Base-by-base conservation (phyloP, 2,113 vertebrate genomes). In the Phaetusa simplex region DNA sequence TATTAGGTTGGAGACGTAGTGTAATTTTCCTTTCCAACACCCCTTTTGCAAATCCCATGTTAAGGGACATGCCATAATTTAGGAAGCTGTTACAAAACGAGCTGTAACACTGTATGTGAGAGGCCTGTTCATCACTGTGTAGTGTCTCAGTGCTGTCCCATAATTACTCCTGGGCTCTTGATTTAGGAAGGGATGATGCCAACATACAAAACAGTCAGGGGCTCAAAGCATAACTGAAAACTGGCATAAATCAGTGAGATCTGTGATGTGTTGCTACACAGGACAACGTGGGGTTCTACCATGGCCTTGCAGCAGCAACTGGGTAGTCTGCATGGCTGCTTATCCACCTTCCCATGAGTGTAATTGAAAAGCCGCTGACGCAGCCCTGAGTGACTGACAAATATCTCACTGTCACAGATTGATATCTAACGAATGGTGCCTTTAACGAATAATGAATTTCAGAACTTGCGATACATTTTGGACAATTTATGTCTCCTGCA, bases 271-370 rank as follows among this genome's bases (percentile, higher is more conserved):
- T 32, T 4, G 2, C 42, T 56, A 14, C 23, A 18, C 20, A 40
- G 34, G 64, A 26, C 8, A 81, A 20, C 10, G 13, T 1, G 11
- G 19, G 13, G 23, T 30, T 90, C 12, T 23, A 7, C 40, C 29
- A 9, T 59, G 38, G 22, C 14, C 14, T 69, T 66, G 9, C 29
- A 45, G 30, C 42, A 66, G 64, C 64, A 66, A 22, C 27, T 22
- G 42, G 14, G 13, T 8, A 2, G 1, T 9, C 6, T 55, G 6
- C 32, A 19, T 1, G 23, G 38, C 27, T 8, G 9, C 22, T 59
- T 6, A 3, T n/a, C 9, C 18, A 22, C 15, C 6, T 61, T 34
- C 24, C 8, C 27, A 14, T 6, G 14, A 73, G 6, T 10, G 38
- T 13, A n/a, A 32, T 5, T 23, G 29, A 38, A 52, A 81, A 81